These are phyloP conservation scores for Salvelinus fontinalis DNA, from an alignment of 2,113 vertebrate genomes.

Conservation along the genomic window DNA sequence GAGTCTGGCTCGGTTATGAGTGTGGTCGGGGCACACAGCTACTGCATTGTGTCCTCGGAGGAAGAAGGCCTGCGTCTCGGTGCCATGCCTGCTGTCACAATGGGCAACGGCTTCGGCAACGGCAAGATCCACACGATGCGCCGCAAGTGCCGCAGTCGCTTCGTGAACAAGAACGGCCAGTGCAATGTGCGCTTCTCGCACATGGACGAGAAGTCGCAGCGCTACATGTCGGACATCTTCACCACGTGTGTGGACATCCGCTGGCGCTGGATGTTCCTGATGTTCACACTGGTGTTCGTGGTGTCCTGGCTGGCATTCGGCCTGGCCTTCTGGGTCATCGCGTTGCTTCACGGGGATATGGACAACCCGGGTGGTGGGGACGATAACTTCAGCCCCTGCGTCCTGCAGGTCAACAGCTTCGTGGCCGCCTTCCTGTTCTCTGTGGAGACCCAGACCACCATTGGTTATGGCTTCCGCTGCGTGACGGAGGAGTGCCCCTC, in stretches of 20 bases:
- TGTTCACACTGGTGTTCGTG: constrained; percentile 91
- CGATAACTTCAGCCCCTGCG: constrained; percentile 83
- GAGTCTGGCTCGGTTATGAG: constrained; percentile 83
- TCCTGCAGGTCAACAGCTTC: constrained; percentile 88
- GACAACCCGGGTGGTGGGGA: constrained; percentile 63
- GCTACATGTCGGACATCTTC: constrained; percentile 96
- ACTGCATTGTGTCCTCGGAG: constrained; percentile 87
- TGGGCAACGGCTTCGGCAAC: constrained; percentile 84
- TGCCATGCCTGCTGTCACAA: constrained; percentile 88
- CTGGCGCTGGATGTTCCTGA: constrained; percentile 94
- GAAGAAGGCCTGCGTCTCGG: constrained; percentile 86
- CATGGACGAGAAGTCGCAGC: constrained; percentile 94
- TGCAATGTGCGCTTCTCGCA: constrained; percentile 93
- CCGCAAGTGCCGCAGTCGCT: constrained; percentile 85
- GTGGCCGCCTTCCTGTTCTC: constrained; percentile 95
- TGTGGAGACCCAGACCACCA: constrained; percentile 95
- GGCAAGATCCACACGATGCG: constrained; percentile 93
- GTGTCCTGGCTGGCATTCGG: constrained; percentile 92
- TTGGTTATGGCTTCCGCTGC: constrained; percentile 91
- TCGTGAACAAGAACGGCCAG: constrained; percentile 92
- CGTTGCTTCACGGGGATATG: constrained; percentile 88
- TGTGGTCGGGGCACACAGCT: constrained; percentile 82
- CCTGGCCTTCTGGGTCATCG: constrained; percentile 89
- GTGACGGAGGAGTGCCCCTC: constrained; percentile 92
- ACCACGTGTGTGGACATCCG: constrained; percentile 95